phyloP scores from a whole-genome alignment of 2,797 vertebrate genomes.

The Cuniculus paca region DNA sequence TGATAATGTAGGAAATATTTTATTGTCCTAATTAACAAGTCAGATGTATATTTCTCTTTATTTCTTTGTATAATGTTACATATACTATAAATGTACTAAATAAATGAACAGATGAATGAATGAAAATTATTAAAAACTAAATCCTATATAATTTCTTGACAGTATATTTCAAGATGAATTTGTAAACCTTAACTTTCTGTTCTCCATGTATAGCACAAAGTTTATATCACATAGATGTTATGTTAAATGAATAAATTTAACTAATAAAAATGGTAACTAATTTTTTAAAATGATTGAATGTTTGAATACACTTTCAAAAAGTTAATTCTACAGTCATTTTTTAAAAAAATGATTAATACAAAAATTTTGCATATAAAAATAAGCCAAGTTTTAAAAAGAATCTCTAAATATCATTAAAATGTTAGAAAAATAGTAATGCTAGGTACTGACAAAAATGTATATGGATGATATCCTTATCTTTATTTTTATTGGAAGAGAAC shows the following conservation, averaged over 20 bases:
- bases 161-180: slow-evolving; percentile 24
- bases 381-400: neutral
- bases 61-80: neutral
- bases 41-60: neutral
- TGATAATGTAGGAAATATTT: neutral
- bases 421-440: neutral
- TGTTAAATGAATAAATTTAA: neutral
- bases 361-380: slow-evolving; percentile 32
- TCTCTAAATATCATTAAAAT: slow-evolving; percentile 2
- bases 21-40: neutral
- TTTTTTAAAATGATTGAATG: neutral
- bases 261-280: neutral
- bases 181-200: neutral
- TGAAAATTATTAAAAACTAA: slow-evolving; percentile 12
- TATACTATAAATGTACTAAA: neutral
- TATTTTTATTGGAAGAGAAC: slow-evolving; percentile 48
- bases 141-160: neutral
- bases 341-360: neutral
- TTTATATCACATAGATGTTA: neutral
- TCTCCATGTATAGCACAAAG: neutral
- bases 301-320: neutral
- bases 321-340: neutral
- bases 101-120: slow-evolving; percentile 10
- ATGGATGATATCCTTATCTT: neutral
- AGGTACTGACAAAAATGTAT: neutral